Percentiles rank a stretch among this genome's conserved stretches.
Evolutionary conservation across 1,140 invertebrate genomes (phyloP).

Genomic region (Ridgeia piscesae): DNA sequence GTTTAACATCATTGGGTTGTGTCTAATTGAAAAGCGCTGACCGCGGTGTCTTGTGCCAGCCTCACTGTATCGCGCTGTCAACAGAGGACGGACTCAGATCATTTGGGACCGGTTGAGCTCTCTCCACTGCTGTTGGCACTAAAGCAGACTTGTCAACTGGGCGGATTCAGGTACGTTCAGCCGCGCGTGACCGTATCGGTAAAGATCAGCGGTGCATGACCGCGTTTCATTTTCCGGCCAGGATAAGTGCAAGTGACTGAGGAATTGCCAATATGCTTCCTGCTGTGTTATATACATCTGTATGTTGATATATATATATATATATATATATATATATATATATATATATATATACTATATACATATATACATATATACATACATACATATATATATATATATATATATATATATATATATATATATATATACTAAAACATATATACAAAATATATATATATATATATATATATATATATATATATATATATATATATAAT

Average conservation of each 20-base stretch:
- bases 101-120: neutral
- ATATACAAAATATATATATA: no score
- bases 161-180: neutral
- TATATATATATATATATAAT: no score
- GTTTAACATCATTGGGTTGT: neutral
- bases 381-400: neutral
- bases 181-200: neutral
- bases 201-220: neutral
- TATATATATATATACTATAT: neutral
- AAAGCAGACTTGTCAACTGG: neutral
- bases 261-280: neutral
- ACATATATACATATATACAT: neutral
- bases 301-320: neutral
- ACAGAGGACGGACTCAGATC: neutral
- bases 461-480: no score
- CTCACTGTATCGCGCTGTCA: neutral
- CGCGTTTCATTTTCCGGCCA: neutral
- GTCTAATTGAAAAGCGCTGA: neutral
- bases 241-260: neutral
- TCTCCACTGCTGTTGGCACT: neutral
- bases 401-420: constrained; percentile 3
- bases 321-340: neutral
- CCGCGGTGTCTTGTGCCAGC: neutral
- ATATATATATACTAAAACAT: no score
- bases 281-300: neutral